phyloP scores from a whole-genome alignment of 1,140 invertebrate genomes.

The Gonioctena quinquepunctata region DNA sequence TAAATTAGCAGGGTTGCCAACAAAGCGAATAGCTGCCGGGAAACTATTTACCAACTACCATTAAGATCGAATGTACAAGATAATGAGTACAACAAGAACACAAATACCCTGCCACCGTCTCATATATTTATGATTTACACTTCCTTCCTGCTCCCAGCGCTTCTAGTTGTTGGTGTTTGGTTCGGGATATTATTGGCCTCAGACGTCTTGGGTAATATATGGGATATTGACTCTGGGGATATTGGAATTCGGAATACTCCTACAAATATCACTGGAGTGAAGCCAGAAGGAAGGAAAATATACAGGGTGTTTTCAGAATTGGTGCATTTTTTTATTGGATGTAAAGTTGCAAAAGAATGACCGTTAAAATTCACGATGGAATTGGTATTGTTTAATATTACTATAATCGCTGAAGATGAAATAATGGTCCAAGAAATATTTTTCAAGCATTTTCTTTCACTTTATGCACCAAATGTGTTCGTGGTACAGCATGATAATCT shows the following conservation, averaged over 20 bases:
- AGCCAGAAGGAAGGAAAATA: no score
- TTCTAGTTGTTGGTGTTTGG: slow-evolving; percentile 6
- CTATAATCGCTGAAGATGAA: no score
- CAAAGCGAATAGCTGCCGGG: slow-evolving; percentile 13
- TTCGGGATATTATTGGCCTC: background rate
- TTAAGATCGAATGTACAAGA: slow-evolving; percentile 50
- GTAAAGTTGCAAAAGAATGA: no score
- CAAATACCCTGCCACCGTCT: slow-evolving; percentile 15
- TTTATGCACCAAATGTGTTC: no score
- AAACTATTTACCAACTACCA: slow-evolving; percentile 51
- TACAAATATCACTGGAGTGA: no score
- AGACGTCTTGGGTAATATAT: background rate
- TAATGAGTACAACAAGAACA: slow-evolving; percentile 34
- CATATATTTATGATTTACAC: slow-evolving; percentile 6
- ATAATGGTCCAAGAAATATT: no score
- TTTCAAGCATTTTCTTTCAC: no score
- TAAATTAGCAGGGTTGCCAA: slow-evolving; percentile 31
- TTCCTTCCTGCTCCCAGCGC: background rate
- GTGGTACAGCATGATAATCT: no score
- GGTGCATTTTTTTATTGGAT: no score
- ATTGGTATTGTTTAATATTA: no score
- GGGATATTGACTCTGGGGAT: background rate
- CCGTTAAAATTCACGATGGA: no score
- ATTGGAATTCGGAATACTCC: background rate
- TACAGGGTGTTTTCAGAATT: no score